Evolutionary conservation across 1,140 invertebrate species (phyloP), one percentile per base, ranked within the genome.

Genomic region (Hyposmocoma kahamanoa): DNA sequence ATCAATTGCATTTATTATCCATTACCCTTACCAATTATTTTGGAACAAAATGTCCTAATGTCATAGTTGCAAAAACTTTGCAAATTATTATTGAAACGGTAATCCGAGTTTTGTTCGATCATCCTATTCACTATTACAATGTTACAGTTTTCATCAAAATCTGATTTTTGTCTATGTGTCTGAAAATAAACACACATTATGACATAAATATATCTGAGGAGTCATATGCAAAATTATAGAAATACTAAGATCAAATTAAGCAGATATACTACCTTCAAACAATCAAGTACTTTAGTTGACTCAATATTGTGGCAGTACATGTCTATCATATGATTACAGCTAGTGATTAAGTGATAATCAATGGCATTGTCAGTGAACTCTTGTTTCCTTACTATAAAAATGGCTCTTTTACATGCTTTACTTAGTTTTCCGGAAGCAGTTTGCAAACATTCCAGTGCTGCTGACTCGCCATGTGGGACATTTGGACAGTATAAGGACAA

Each of bases 51-150:
- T 49, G 90, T 90, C 56, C 90, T 86, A 8, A 97, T 91, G 71
- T 99, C 97, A 1, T 60, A 54, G 41, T 87, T 81, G 77, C 96
- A 98, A 1, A 90, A 67, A 62, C 91, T 91, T 72, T 95, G 92
- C 21, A 99, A 87, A 5, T 91, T 88, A 11, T 95, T 94, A 88
- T 99, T 98, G 39, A 99, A 92, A 58, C 97, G 90, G 66, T 95
- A 96, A 85, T 99, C 97, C 36, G 92, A 90, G 75, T 95, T 96
- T 85, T 97, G 95, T 78, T 97, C 95, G 47, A 96, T 93, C 91
- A 98, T 94, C 72, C 98, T 89, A 76, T 93, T 92, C 6, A 96
- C 87, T 2, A 99, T 92, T 10, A 98, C 90, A 42, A 91, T 86
- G 67, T 94, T 92, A 77, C 98, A 99, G 44, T 92, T 92, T 45